Percentiles rank a stretch among this genome's conserved stretches.
Evolutionary conservation across 2,888 invertebrate species (phyloP).

Genomic region (Cordylochernes scorpioides): DNA sequence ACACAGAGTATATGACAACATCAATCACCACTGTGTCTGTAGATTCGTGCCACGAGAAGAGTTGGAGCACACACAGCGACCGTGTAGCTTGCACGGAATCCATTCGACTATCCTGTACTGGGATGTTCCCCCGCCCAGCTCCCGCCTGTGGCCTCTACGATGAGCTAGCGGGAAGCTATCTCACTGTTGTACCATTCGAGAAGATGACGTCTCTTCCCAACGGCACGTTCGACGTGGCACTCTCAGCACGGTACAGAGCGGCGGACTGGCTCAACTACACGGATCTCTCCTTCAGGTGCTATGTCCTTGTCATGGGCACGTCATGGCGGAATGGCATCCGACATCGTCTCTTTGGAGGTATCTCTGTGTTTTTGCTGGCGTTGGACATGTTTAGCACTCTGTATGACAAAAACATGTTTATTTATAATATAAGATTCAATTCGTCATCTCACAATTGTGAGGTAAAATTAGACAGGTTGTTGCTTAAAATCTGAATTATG

Average conservation of each 20-base stretch:
- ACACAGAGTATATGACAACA: background rate
- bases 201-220: conserved; percentile 8
- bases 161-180: conserved; percentile 11
- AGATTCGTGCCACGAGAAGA: conserved; percentile 14
- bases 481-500: too few relatives aligned
- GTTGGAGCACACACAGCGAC: conserved; percentile 14
- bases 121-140: conserved; percentile 15
- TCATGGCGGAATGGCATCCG: conserved; percentile 14
- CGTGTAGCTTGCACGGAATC: conserved; percentile 14
- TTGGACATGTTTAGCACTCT: too few relatives aligned
- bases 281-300: conserved; percentile 13
- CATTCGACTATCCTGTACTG: conserved; percentile 12
- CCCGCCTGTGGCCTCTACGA: conserved; percentile 15
- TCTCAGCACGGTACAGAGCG: conserved; percentile 10
- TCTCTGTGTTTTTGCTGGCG: background rate
- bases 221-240: conserved; percentile 13
- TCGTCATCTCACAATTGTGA: too few relatives aligned
- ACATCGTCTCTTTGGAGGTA: conserved; percentile 14
- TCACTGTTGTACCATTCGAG: conserved; percentile 13
- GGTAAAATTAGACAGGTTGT: too few relatives aligned
- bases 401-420: too few relatives aligned
- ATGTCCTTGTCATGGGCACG: conserved; percentile 13
- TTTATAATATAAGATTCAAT: too few relatives aligned
- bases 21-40: too few relatives aligned
- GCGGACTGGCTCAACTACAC: conserved; percentile 12